Evolutionary conservation across 2,888 invertebrate genomes (phyloP).

Genomic region (Parelbella ahira): DNA sequence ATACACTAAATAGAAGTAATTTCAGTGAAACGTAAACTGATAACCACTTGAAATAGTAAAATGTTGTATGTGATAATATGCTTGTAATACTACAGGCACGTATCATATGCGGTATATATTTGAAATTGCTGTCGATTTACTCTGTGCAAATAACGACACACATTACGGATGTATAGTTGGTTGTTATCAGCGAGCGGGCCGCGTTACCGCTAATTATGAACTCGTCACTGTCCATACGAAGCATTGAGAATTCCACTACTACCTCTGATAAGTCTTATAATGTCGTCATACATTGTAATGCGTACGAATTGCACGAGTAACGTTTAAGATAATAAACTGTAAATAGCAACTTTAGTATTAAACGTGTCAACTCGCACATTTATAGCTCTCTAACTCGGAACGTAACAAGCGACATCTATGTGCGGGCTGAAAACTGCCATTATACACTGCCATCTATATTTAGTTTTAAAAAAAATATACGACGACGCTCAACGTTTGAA

Average conservation of each 20-base stretch:
- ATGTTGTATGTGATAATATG: no score
- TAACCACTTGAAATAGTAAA: no score
- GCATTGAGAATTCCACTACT: conserved; percentile 9
- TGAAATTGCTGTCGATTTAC: neutral
- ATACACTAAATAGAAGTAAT: no score
- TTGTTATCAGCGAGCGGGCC: neutral
- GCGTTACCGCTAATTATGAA: neutral
- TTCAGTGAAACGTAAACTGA: no score
- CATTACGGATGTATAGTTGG: conserved; percentile 8
- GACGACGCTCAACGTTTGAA: conserved; percentile 23
- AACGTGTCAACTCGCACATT: conserved; percentile 6
- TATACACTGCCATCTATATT: conserved; percentile 33
- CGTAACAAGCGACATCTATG: conserved; percentile 33
- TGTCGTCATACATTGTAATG: conserved; percentile 9
- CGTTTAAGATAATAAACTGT: conserved; percentile 10
- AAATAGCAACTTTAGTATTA: conserved; percentile 21
- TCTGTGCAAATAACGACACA: neutral
- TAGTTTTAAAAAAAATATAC: conserved; percentile 25
- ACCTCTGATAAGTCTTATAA: conserved; percentile 21
- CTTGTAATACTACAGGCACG: no score
- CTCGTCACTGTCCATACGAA: neutral
- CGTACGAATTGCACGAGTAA: conserved; percentile 2
- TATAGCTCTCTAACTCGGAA: conserved; percentile 23
- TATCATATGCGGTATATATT: neutral
- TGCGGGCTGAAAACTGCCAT: conserved; percentile 29